Evolutionary conservation across 2,797 vertebrate genomes (phyloP).

Genomic region (Kryptopterus vitreolus): DNA sequence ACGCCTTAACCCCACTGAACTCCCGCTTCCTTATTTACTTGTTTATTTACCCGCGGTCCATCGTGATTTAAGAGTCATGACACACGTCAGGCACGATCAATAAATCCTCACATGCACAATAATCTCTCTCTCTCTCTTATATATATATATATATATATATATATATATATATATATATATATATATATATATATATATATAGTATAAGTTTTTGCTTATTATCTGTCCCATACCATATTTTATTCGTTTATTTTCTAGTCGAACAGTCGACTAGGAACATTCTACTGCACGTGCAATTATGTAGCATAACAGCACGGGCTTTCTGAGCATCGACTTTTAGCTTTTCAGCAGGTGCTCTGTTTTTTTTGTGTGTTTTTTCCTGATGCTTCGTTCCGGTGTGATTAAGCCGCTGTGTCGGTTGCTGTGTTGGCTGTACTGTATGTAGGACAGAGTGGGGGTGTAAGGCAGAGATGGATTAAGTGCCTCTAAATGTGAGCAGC

Average conservation of each 20-base stretch:
- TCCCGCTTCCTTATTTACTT: too few species aligned
- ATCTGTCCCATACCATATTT: not conserved
- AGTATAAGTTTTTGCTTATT: not conserved
- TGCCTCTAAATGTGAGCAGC: slow-evolving; percentile 11
- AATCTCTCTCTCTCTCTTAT: too few species aligned
- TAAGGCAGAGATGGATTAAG: slow-evolving; percentile 16
- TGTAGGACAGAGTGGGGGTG: slow-evolving; percentile 41
- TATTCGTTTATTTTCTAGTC: not conserved
- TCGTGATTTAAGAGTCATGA: slow-evolving; percentile 37
- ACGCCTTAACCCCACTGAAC: too few species aligned
- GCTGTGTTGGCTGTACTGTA: slow-evolving; percentile 11
- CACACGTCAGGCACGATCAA: not conserved
- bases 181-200: too few species aligned
- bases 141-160: too few species aligned
- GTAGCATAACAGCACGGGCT: slow-evolving; percentile 1
- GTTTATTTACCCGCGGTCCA: too few species aligned
- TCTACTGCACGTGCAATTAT: slow-evolving; percentile 4
- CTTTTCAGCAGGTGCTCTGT: slow-evolving; percentile 17
- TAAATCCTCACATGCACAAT: slow-evolving; percentile 13
- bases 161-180: too few species aligned
- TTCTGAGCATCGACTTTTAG: slow-evolving; percentile 15
- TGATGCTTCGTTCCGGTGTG: not conserved
- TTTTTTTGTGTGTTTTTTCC: too few species aligned
- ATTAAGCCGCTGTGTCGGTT: slow-evolving; percentile 9
- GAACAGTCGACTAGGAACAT: not conserved